phyloP scores from a whole-genome alignment of 1,140 invertebrate genomes.

The Nephila pilipes region DNA sequence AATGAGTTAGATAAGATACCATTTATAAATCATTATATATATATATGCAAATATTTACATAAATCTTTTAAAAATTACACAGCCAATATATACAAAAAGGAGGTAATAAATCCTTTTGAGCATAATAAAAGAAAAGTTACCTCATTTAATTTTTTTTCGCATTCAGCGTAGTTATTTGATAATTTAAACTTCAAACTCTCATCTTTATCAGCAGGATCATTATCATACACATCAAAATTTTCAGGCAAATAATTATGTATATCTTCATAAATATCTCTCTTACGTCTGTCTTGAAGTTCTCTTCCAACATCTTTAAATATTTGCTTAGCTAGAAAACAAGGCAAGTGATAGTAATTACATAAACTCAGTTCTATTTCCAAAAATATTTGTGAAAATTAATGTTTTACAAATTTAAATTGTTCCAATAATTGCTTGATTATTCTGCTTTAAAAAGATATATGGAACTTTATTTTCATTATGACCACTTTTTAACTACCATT shows the following conservation, averaged over 20 bases:
- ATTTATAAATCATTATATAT: not conserved
- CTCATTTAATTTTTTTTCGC: constrained; percentile 46
- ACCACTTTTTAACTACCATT: too few species aligned
- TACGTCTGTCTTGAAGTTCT: constrained; percentile 80
- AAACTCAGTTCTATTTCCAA: too few species aligned
- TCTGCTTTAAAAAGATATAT: too few species aligned
- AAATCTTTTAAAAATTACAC: not conserved
- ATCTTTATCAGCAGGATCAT: constrained; percentile 75
- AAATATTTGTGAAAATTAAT: too few species aligned
- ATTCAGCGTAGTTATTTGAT: constrained; percentile 13
- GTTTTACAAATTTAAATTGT: too few species aligned
- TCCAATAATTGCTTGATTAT: too few species aligned
- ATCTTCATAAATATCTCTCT: constrained; percentile 79
- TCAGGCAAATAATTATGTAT: constrained; percentile 41
- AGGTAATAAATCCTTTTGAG: too few species aligned
- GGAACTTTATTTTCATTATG: too few species aligned
- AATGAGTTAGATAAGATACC: not conserved
- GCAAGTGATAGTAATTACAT: too few species aligned
- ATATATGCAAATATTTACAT: not conserved
- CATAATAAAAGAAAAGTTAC: constrained; percentile 28
- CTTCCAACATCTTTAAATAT: constrained; percentile 81
- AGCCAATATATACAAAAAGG: too few species aligned
- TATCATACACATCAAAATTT: not conserved
- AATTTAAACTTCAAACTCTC: constrained; percentile 49
- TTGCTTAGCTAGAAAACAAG: constrained; percentile 78